Conservation (phyloP, 2,113 vertebrate species). For the Leptodactylus fuscus region DNA sequence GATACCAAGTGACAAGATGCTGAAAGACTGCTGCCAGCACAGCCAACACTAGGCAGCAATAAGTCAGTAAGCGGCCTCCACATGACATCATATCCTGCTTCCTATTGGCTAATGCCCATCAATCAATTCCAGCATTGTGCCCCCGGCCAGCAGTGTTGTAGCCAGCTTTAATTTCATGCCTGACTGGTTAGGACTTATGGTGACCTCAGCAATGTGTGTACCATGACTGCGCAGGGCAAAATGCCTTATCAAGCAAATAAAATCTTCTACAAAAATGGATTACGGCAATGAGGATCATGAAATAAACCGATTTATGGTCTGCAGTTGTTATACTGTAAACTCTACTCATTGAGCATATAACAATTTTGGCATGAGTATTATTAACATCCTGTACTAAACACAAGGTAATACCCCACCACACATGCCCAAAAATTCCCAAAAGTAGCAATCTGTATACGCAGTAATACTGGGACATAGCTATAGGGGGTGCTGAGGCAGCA, state of each 20-base stretch:
- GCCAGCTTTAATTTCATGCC: constrained; percentile 21
- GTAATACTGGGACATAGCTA: too few relatives aligned
- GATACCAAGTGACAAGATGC: constrained; percentile 26
- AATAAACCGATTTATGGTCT: neutral
- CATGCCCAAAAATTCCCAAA: too few relatives aligned
- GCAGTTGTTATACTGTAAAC: too few relatives aligned
- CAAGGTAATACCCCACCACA: too few relatives aligned
- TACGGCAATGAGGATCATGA: neutral
- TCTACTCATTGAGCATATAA: too few relatives aligned
- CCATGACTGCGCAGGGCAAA: constrained; percentile 2
- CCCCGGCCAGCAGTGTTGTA: neutral
- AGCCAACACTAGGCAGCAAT: constrained; percentile 45
- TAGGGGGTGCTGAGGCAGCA: too few relatives aligned
- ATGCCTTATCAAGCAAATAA: constrained; percentile 20
- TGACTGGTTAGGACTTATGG: constrained; percentile 14
- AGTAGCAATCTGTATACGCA: too few relatives aligned
- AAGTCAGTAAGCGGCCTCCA: neutral
- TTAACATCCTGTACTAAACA: too few relatives aligned
- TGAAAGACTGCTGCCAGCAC: constrained; percentile 9
- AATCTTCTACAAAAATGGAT: neutral
- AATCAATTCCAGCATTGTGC: constrained; percentile 1
- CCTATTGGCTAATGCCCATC: constrained; percentile 4
- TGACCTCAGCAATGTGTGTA: neutral
- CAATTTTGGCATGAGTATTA: too few relatives aligned
- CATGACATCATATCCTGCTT: neutral